Percentiles rank a stretch among this genome's conserved stretches.
Conservation (phyloP, 2,113 vertebrate genomes). For the Colossoma macropomum region DNA sequence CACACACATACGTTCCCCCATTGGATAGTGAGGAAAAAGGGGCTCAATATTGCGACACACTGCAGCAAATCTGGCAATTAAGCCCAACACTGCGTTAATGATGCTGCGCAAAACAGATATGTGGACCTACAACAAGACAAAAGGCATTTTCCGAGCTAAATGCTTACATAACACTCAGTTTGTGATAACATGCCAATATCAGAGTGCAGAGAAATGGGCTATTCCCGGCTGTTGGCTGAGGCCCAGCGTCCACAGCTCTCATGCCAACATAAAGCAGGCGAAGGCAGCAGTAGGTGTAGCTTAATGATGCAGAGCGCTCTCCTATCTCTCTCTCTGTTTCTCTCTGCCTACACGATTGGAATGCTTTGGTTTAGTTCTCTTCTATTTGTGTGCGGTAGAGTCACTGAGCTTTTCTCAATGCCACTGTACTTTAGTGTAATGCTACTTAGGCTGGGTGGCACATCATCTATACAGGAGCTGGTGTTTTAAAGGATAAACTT, state of each 20-base stretch:
- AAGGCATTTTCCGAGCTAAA: not conserved
- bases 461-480: not conserved
- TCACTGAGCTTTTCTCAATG: not conserved
- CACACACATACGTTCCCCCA: not conserved
- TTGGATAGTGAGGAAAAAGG: not conserved
- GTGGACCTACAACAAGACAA: not conserved
- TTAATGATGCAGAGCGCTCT: not conserved
- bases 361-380: not conserved
- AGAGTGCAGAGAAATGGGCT: not conserved
- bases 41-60: not conserved
- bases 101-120: not conserved
- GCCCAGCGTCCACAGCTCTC: not conserved
- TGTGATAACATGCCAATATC: not conserved
- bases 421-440: not conserved
- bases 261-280: not conserved
- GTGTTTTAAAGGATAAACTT: no score
- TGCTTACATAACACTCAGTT: not conserved
- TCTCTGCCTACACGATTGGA: not conserved
- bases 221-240: not conserved
- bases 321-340: not conserved
- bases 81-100: not conserved
- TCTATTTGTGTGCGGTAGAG: not conserved
- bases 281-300: not conserved
- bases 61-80: not conserved
- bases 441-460: not conserved